Evolutionary conservation across 2,888 invertebrate species (phyloP), one percentile per base, ranked within the genome.

Genomic region (Labia minor): DNA sequence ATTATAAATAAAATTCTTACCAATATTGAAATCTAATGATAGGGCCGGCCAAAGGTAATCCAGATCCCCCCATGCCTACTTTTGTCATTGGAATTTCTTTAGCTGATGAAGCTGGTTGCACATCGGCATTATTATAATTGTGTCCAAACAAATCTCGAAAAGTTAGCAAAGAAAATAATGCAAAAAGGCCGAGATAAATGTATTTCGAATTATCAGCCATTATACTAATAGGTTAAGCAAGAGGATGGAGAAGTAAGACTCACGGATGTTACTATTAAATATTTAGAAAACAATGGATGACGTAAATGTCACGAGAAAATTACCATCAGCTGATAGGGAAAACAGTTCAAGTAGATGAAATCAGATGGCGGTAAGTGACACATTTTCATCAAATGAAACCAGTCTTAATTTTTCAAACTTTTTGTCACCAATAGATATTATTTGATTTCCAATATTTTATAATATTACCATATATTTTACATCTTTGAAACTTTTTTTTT

Each of bases 21-120:
- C 93, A 94, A 77, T 92, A 94, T 73, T 89, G 82, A 77, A 94
- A 89, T 79, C 88, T 91, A 79, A 93, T 84, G 66, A 89, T 88
- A 70, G 89, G 88, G 21, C 85, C 49, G 49, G 49, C 49, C 2
- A 49, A 49, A n/a, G 49, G 49, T n/a, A 49, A 8, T 49, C 49
- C 49, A n/a, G 49, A 14, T 3, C 83, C 87, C n/a, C 83, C 87
- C 78, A 82, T 83, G 72, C 83, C 87, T 75, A 89, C 84, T 82
- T 85, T 91, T 77, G 87, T 84, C 74, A 83, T 77, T 63, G 87
- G 86, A 72, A 85, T 81, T 74, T 86, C 85, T 74, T 83, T 83
- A 16, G 69, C 70, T 11, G 66, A 67, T 14, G 67, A 61, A 73
- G 82, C 81, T 1, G 68, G 66, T 19, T 66, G 65, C 33, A 69